Evolutionary conservation across 37 sponge, comb jelly and placozoan genomes (phyloP).

Genomic region (Amphimedon queenslandica): DNA sequence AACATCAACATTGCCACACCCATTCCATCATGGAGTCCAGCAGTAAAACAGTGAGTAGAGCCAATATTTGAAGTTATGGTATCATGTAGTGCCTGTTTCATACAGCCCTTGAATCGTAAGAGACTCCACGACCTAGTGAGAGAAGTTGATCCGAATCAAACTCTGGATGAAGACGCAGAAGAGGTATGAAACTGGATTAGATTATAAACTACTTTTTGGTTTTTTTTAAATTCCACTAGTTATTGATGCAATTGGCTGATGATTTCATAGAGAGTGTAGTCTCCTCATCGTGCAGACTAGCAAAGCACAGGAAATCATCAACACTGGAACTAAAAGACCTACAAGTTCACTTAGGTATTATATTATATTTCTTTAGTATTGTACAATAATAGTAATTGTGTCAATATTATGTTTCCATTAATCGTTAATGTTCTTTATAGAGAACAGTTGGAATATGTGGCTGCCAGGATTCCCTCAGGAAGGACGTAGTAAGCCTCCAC

Average conservation of each 20-base stretch:
- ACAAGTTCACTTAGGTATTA: conserved; percentile 63
- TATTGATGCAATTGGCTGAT: conserved; percentile 88
- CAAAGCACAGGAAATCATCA: conserved; percentile 85
- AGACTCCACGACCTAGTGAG: conserved; percentile 72
- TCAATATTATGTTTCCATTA: not conserved
- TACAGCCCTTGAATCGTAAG: not conserved
- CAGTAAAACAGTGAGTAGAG: too few relatives aligned
- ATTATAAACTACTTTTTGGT: not conserved
- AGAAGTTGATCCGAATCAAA: conserved; percentile 82
- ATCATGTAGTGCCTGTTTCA: not conserved
- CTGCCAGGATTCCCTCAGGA: conserved; percentile 85
- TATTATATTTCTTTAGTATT: not conserved
- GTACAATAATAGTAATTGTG: not conserved
- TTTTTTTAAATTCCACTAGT: conserved; percentile 23
- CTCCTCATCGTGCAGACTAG: conserved; percentile 75
- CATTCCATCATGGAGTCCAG: too few relatives aligned
- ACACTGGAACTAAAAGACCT: conserved; percentile 81
- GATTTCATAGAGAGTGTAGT: conserved; percentile 92
- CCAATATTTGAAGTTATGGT: too few relatives aligned
- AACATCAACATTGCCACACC: too few relatives aligned
- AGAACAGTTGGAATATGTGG: conserved; percentile 88
- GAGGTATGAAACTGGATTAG: conserved; percentile 41
- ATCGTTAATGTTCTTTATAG: conserved; percentile 26
- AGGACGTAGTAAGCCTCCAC: conserved; percentile 2
- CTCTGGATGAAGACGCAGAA: conserved; percentile 91